Base-by-base conservation (phyloP, 1,140 invertebrate species). In the Trachymyrmex cornetzi region DNA sequence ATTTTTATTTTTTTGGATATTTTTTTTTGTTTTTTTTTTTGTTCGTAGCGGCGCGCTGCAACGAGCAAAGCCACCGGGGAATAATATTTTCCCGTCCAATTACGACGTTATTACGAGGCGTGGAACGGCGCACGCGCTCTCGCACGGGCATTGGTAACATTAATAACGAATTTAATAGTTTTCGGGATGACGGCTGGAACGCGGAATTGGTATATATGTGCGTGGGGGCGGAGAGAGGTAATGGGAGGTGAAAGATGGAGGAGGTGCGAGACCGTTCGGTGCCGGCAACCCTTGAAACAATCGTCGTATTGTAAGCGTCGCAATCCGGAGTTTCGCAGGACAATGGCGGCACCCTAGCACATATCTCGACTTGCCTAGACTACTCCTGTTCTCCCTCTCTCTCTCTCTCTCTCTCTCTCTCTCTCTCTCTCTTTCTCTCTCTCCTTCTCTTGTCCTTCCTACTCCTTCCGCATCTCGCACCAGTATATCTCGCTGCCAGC, bases 151-250 rank as follows among this genome's bases (percentile, higher is more conserved):
- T 82, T 48, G 90, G 90, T 87, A 86, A 91, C 92, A 91, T 93
- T 93, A 94, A 94, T 94, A 94, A 93, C 91, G 91, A 93, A 94
- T 94, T 94, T 94, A 93, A 94, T 94, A 93, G 92, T 94, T 94
- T 94, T 92, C 90, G 91, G 67, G 38, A 61, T 67, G 87, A 66
- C 80, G 74, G 71, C 53, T 85, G 89, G 89, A 87, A 89, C 81
- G 82, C 59, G 59, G 63, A 50, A 59, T 38, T 53, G 48, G 55
- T 80, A 80, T 66, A 66, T 79, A 66, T 80, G 34, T 63, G 57
- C 55, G 69, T 50, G 74, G 34, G 19, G 24, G 6, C 16, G 57
- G 24, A 63, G 24, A 63, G 61, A 69, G 84, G 69, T 64, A 72
- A 77, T 67, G 79, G 85, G 22, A 34, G 80, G 80, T 87, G 85